Base-by-base conservation (phyloP, 2,113 vertebrate genomes). In the Falco punctatus region DNA sequence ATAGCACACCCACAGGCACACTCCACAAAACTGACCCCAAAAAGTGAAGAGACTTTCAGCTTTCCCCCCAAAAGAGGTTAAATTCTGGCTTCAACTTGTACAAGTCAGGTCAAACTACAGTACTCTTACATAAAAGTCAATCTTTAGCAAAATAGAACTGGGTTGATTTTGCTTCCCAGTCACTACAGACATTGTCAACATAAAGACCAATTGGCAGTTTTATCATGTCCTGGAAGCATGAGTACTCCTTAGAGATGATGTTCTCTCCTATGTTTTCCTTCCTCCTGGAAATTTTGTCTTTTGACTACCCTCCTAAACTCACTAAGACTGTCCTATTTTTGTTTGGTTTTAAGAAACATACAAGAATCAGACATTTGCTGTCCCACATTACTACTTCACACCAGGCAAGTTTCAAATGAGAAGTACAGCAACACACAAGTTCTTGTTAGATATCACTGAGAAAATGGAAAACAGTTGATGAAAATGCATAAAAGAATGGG, bases 161-260 rank as follows among this genome's bases (percentile, higher is more conserved):
- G 28, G 71, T 13, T 90, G 75, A 71, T 61, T 85, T 94, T 91
- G 79, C 80, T 52, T 73, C 57, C 75, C 90, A 86, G 85, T 96
- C 94, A 93, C 74, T 90, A 73, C 58, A 86, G 46, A 91, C 95
- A 65, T 84, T 21, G 72, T 58, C 66, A 86, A 58, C 58, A 35
- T 95, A 92, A 90, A 96, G 93, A 61, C 33, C 74, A 65, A 61
- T 1, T 84, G 77, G 81, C 65, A 92, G 75, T 65, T 79, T 85
- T 22, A 35, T 0, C 6, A 28, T 49, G 52, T 17, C 46, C 57
- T 82, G 70, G 58, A 81, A 94, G 85, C 81, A 73, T 0, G 2
- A 82, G 58, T 19, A 40, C 49, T 82, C 70, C 71, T 79, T 14
- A 27, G 22, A 69, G 84, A 75, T 79, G 65, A 61, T 26, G 5